phyloP scores from a whole-genome alignment of 2,113 vertebrate genomes.

The Amphilophus citrinellus region DNA sequence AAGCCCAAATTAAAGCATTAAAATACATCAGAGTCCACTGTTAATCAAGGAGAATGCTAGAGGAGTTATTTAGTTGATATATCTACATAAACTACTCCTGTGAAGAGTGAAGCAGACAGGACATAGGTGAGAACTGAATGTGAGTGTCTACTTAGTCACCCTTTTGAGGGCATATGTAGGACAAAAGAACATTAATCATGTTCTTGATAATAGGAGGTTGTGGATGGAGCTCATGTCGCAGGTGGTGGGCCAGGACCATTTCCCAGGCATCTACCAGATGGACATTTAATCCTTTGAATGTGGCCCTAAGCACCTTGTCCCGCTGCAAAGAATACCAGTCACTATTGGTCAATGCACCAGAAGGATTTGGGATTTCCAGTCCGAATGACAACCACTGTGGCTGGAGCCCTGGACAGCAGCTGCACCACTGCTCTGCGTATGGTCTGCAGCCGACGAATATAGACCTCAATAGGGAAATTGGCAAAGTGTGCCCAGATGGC shows the following conservation, averaged over 20 bases:
- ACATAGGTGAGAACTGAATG: too few relatives aligned
- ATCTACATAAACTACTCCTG: not conserved
- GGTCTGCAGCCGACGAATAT: not conserved
- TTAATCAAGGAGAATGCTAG: too few relatives aligned
- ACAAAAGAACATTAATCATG: not conserved
- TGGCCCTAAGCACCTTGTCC: not conserved
- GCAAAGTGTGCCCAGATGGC: not conserved
- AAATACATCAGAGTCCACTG: too few relatives aligned
- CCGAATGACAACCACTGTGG: not conserved
- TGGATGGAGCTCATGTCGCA: not conserved
- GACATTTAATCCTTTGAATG: not conserved
- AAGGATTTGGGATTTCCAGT: not conserved
- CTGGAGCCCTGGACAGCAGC: not conserved
- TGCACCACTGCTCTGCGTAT: not conserved
- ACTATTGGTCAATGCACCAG: not conserved
- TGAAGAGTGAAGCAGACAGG: too few relatives aligned
- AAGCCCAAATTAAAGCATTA: too few relatives aligned
- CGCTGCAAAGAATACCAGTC: not conserved
- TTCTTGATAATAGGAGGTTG: not conserved
- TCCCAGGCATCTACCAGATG: not conserved
- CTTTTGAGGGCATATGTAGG: not conserved
- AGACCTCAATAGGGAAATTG: not conserved
- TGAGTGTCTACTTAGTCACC: not conserved
- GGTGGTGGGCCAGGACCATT: not conserved
- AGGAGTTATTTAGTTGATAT: not conserved